Percentiles rank a stretch among this genome's conserved stretches.
phyloP scores from a whole-genome alignment of 2,797 vertebrate species.

The Chiloscyllium punctatum region DNA sequence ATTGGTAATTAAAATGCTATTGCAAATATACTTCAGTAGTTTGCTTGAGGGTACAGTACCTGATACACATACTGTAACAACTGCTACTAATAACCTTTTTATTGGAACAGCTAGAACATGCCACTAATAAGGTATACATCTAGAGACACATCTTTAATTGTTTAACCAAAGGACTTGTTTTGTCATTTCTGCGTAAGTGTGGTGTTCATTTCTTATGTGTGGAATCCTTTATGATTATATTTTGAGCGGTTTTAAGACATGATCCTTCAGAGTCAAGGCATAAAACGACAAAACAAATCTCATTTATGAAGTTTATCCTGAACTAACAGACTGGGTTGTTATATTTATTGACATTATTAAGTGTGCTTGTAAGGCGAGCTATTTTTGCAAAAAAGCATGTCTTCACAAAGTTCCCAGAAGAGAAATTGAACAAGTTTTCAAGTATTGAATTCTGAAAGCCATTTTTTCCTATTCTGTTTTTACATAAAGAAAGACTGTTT shows the following conservation, averaged over 20 bases:
- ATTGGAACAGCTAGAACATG: neutral
- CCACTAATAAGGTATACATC: neutral
- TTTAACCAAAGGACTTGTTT: neutral
- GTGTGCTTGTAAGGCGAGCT: too few species aligned
- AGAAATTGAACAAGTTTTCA: too few species aligned
- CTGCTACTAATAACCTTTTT: too few species aligned
- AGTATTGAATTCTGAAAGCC: too few species aligned
- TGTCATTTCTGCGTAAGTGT: neutral
- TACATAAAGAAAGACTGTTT: too few species aligned
- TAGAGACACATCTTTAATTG: neutral
- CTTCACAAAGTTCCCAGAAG: too few species aligned
- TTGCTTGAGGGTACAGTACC: too few species aligned
- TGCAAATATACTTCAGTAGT: too few species aligned
- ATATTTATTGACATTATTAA: neutral
- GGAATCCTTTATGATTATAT: neutral
- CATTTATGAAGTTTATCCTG: neutral
- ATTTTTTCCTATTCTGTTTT: too few species aligned
- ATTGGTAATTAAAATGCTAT: too few species aligned
- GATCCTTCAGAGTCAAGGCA: neutral
- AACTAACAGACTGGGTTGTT: neutral
- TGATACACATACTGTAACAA: too few species aligned
- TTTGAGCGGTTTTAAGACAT: neutral
- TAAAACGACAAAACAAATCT: neutral
- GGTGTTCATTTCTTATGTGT: neutral
- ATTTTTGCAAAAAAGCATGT: too few species aligned